Conservation (phyloP, 1,140 invertebrate species). For the Macrosteles quadrilineatus region DNA sequence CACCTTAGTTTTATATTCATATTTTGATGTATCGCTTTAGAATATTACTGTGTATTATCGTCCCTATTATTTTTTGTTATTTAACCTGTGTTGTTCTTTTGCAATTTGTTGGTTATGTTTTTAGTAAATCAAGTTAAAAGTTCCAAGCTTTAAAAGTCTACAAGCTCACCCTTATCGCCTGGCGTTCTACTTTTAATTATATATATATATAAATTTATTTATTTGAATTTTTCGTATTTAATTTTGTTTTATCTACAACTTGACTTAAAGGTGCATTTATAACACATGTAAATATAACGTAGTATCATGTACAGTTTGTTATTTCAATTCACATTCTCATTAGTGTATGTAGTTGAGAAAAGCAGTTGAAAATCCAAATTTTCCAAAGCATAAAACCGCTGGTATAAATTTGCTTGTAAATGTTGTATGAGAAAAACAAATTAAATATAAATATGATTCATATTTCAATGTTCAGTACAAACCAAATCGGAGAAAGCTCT, state of each 20-base stretch:
- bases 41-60: slow-evolving; percentile 6
- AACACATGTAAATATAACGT: slow-evolving; percentile 26
- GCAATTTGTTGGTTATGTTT: slow-evolving; percentile 22
- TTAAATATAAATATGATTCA: too few species aligned
- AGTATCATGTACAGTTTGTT: slow-evolving; percentile 23
- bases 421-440: too few species aligned
- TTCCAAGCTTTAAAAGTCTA: neutral
- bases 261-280: slow-evolving; percentile 21
- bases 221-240: neutral
- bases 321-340: slow-evolving; percentile 18
- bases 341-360: neutral
- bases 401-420: too few species aligned
- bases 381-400: too few species aligned
- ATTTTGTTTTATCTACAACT: slow-evolving; percentile 13
- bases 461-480: too few species aligned
- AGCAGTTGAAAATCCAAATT: too few species aligned
- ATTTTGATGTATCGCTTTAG: slow-evolving; percentile 24
- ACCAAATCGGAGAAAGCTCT: too few species aligned
- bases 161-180: slow-evolving; percentile 6
- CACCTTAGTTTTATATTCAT: slow-evolving; percentile 28
- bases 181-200: neutral
- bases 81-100: slow-evolving; percentile 20
- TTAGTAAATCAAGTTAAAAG: slow-evolving; percentile 10
- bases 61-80: slow-evolving; percentile 11
- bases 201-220: too few species aligned